These are phyloP conservation scores for Turdus rufiventris DNA, from an alignment of 2,113 vertebrate genomes.

Conservation along the genomic window DNA sequence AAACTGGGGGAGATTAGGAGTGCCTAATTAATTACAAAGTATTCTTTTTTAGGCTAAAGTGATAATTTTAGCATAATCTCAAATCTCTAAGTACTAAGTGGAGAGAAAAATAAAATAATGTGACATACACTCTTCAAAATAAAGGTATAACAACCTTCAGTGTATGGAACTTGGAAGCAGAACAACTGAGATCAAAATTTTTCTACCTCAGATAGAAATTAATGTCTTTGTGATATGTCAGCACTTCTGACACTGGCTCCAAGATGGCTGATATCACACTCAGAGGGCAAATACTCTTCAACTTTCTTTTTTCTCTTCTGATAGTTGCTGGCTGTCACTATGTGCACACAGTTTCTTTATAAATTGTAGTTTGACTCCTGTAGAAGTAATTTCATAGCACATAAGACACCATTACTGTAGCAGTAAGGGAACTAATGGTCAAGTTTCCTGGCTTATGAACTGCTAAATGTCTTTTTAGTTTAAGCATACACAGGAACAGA, in stretches of 20 bases:
- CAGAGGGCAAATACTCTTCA: neutral
- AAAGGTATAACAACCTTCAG: neutral
- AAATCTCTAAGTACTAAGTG: neutral
- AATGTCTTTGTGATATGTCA: neutral
- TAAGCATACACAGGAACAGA: neutral
- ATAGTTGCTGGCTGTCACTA: neutral
- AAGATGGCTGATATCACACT: neutral
- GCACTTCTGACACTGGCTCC: neutral
- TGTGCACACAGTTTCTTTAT: neutral
- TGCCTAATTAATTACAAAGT: neutral
- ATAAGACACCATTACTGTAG: neutral
- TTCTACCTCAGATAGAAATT: neutral
- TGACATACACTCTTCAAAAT: neutral
- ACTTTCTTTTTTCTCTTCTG: neutral
- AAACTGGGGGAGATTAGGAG: neutral
- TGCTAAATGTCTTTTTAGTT: neutral
- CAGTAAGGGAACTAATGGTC: neutral
- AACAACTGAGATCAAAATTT: neutral
- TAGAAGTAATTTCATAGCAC: slow-evolving; percentile 2
- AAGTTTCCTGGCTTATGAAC: neutral
- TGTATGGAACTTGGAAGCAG: neutral
- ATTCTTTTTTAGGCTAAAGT: neutral
- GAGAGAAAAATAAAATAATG: neutral
- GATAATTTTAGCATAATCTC: neutral
- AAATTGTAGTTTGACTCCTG: neutral